These are phyloP conservation scores for Xerus inauris DNA, from an alignment of 2,113 vertebrate species.

Conservation along the genomic window DNA sequence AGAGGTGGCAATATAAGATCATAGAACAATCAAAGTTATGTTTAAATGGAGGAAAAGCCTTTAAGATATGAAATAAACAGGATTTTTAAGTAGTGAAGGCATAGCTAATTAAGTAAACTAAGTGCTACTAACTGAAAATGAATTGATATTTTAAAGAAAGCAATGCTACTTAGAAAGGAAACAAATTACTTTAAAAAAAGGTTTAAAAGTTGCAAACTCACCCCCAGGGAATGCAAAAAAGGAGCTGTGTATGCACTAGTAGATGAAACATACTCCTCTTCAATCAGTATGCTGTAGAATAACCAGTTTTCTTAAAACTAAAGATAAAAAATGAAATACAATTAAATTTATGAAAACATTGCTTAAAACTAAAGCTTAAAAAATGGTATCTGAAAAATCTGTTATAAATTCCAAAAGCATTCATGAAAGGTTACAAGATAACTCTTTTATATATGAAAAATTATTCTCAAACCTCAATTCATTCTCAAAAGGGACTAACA, in stretches of 20 bases:
- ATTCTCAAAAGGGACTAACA: conserved; percentile 26
- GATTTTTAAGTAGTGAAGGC: conserved; percentile 53
- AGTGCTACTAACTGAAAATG: conserved; percentile 36
- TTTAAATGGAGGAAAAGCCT: conserved; percentile 47
- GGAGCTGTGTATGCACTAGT: neutral
- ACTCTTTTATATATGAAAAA: conserved; percentile 30
- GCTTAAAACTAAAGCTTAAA: neutral
- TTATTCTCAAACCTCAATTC: neutral
- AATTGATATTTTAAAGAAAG: conserved; percentile 56
- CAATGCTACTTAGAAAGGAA: conserved; percentile 22
- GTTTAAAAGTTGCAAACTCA: conserved; percentile 17
- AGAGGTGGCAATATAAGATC: neutral
- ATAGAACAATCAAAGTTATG: conserved; percentile 17
- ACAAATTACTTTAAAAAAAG: conserved; percentile 10
- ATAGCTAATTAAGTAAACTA: conserved; percentile 58
- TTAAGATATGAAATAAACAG: conserved; percentile 54
- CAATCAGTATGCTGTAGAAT: neutral
- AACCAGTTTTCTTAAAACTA: conserved; percentile 22
- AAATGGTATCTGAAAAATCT: conserved; percentile 6
- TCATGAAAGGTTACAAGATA: neutral
- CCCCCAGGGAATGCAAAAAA: neutral
- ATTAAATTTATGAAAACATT: conserved; percentile 20
- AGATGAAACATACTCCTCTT: neutral
- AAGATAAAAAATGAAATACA: conserved; percentile 1
- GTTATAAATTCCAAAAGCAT: neutral